These are phyloP conservation scores for Stomatorhinus walkeri DNA, from an alignment of 2,797 vertebrate species.

Conservation along the genomic window DNA sequence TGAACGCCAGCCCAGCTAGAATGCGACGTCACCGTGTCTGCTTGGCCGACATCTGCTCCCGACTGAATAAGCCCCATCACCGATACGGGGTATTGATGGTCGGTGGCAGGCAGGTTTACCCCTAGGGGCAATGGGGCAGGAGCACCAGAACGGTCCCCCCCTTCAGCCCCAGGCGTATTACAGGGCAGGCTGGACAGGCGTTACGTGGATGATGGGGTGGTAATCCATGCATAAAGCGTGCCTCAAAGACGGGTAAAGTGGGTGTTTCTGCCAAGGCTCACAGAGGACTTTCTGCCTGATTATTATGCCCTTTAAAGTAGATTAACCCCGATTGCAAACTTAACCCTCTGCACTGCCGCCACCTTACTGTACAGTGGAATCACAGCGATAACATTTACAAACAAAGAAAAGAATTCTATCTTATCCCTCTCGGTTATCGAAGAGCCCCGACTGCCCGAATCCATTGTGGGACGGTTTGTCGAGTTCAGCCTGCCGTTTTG, in stretches of 20 bases:
- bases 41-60: conserved; percentile 33
- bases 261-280: conserved; percentile 20
- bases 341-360: not conserved
- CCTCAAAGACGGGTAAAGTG: conserved; percentile 35
- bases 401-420: not conserved
- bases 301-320: conserved; percentile 29
- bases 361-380: conserved; percentile 1
- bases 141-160: not conserved
- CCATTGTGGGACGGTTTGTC: not conserved
- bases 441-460: not conserved
- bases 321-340: conserved; percentile 36
- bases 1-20: not conserved
- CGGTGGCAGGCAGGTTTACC: not conserved
- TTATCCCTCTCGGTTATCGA: not conserved
- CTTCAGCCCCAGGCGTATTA: not conserved
- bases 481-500: not conserved
- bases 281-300: conserved; percentile 22
- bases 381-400: conserved; percentile 6
- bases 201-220: conserved; percentile 41
- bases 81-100: conserved; percentile 27
- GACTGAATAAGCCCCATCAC: conserved; percentile 24
- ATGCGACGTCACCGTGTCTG: not conserved
- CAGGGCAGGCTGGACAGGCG: conserved; percentile 20
- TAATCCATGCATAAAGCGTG: conserved; percentile 37
- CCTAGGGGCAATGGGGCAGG: not conserved